Percentiles rank a stretch among this genome's conserved stretches.
Conservation (phyloP, 2,888 invertebrate genomes). For the Bellardia bayeri region DNA sequence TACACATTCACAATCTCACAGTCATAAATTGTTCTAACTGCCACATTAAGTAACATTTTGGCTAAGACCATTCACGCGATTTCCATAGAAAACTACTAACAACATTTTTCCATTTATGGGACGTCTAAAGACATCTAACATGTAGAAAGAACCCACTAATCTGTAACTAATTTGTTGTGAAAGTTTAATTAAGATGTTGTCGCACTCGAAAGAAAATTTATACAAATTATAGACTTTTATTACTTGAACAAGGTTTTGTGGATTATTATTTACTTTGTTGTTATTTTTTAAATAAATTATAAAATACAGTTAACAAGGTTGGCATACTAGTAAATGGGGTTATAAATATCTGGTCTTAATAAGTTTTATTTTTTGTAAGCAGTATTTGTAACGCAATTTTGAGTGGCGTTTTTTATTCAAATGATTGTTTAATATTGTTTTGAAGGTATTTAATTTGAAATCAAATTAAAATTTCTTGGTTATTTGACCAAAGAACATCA, state of each 20-base stretch:
- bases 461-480: neutral
- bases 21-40: slow-evolving; percentile 63
- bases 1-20: slow-evolving; percentile 30
- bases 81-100: slow-evolving; percentile 32
- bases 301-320: slow-evolving; percentile 8
- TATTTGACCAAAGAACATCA: neutral
- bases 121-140: neutral
- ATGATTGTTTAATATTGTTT: neutral
- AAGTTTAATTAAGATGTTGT: slow-evolving; percentile 75
- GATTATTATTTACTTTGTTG: neutral
- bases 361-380: neutral
- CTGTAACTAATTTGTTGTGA: slow-evolving; percentile 78
- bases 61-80: slow-evolving; percentile 66
- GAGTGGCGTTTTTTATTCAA: neutral
- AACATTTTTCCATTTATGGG: slow-evolving; percentile 14
- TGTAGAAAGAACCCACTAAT: slow-evolving; percentile 76
- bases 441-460: neutral
- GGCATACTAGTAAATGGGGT: neutral
- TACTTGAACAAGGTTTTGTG: neutral
- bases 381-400: neutral
- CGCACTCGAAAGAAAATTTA: slow-evolving; percentile 58
- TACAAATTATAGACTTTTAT: slow-evolving; percentile 66
- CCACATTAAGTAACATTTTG: slow-evolving; percentile 57
- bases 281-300: slow-evolving; percentile 24
- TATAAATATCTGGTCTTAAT: neutral